Percentiles rank a stretch among this genome's conserved stretches.
phyloP scores from a whole-genome alignment of 2,888 invertebrate genomes.

The Himalopsyche anomala region DNA sequence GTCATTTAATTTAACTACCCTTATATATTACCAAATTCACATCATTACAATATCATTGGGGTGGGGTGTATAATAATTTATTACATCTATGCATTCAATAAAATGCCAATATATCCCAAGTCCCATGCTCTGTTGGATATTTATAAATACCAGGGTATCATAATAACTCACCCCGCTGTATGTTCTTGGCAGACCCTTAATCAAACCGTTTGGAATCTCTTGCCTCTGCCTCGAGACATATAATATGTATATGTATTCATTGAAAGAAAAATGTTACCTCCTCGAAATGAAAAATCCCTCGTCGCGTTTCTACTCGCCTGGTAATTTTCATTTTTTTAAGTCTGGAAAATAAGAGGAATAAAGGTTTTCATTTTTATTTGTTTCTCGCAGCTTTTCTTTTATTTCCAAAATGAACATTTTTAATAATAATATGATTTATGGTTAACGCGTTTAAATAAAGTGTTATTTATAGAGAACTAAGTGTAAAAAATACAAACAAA shows the following conservation, averaged over 20 bases:
- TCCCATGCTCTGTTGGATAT: conserved; percentile 50
- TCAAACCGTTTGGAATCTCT: neutral
- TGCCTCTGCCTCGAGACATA: neutral
- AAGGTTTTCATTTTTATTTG: no score
- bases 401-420: no score
- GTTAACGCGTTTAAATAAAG: no score
- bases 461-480: no score
- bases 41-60: neutral
- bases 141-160: conserved; percentile 56
- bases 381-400: no score
- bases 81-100: conserved; percentile 52
- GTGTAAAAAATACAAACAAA: no score
- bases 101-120: conserved; percentile 55
- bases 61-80: neutral
- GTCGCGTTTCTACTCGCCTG: conserved; percentile 31
- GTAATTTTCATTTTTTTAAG: neutral
- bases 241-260: neutral
- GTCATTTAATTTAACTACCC: neutral
- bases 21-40: neutral
- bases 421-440: no score
- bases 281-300: conserved; percentile 22
- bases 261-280: conserved; percentile 31
- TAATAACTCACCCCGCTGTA: conserved; percentile 48
- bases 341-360: no score
- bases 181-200: neutral